Base-by-base conservation (phyloP, 2,113 vertebrate genomes). In the Rissa tridactyla region DNA sequence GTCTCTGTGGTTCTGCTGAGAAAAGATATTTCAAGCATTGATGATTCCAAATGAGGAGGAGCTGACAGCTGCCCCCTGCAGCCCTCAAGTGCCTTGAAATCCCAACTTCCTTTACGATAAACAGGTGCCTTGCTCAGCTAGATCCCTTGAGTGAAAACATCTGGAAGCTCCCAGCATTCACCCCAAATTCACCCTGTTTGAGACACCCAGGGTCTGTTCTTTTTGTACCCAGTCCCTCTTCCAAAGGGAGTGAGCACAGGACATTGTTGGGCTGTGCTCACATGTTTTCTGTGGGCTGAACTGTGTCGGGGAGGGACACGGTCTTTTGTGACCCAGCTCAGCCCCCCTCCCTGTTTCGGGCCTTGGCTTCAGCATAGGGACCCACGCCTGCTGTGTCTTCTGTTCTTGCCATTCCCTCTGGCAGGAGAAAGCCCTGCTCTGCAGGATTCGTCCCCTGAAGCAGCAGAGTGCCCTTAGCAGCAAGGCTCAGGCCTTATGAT, bases 211-310 rank as follows among this genome's bases (percentile, higher is more conserved):
- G n/a, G 23, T 47, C 71, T 83, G 58, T 44, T 60, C 79, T 29
- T 42, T 57, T 51, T 21, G n/a, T 26, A 32, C 49, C 47, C n/a
- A 15, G 30, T n/a, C 47, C 30, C 11, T 36, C 38, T 71, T 88
- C 34, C 61, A 57, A 15, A 80, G 22, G 58, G 52, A 65, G 12
- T 0, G 9, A 55, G 40, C 0, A 5, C 32, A 72, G 57, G 57
- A 38, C 0, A 1, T 8, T 23, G 29, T 11, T 38, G 65, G 61
- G 38, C 54, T 55, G 15, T 0, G 3, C 30, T 84, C 30, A 40
- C 0, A 0, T 64, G 30, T 34, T 85, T 75, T 62, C 30, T 6
- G 5, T n/a, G 62, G 36, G 32, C 27, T 70, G 79, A 57, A 51
- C 71, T 26, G 57, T 76, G 80, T 18, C 0, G 0, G 34, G 29